These are phyloP conservation scores for Hypothenemus hampei DNA, from an alignment of 1,140 invertebrate species.

Conservation along the genomic window DNA sequence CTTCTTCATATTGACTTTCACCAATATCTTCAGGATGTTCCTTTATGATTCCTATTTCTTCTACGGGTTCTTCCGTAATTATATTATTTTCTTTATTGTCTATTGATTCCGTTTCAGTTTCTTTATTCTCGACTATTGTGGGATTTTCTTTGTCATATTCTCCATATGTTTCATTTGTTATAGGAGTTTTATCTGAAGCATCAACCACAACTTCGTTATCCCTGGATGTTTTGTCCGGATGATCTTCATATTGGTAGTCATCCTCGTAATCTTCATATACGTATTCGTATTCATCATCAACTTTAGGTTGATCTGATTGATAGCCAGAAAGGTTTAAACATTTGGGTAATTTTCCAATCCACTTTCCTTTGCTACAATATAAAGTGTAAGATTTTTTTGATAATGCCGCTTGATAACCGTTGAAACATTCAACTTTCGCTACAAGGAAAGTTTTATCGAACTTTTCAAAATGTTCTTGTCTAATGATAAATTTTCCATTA, in stretches of 20 bases:
- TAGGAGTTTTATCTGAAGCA: not conserved
- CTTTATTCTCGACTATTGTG: not conserved
- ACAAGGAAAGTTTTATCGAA: constrained; percentile 3
- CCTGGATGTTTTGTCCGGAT: too few species aligned
- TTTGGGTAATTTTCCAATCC: constrained; percentile 13
- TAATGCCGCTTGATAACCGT: not conserved
- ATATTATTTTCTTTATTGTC: not conserved
- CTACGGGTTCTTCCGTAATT: not conserved
- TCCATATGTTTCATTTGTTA: not conserved
- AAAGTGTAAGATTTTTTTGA: not conserved
- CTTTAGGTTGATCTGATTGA: constrained; percentile 24
- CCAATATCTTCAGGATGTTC: constrained; percentile 12
- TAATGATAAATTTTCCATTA: constrained; percentile 19
- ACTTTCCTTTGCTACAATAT: constrained; percentile 19
- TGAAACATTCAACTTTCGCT: constrained; percentile 16
- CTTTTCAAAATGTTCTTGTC: constrained; percentile 14
- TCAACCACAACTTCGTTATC: not conserved
- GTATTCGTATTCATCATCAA: constrained; percentile 14
- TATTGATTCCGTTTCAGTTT: not conserved
- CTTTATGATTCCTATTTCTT: constrained; percentile 18
- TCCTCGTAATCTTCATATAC: constrained; percentile 24
- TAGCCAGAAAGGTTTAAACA: constrained; percentile 6
- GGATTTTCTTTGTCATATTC: too few species aligned
- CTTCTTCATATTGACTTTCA: constrained; percentile 26
- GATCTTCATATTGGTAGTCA: too few species aligned